Percentiles rank a stretch among this genome's conserved stretches.
Conservation (phyloP, 2,888 invertebrate species). For the Limnephilus marmoratus region DNA sequence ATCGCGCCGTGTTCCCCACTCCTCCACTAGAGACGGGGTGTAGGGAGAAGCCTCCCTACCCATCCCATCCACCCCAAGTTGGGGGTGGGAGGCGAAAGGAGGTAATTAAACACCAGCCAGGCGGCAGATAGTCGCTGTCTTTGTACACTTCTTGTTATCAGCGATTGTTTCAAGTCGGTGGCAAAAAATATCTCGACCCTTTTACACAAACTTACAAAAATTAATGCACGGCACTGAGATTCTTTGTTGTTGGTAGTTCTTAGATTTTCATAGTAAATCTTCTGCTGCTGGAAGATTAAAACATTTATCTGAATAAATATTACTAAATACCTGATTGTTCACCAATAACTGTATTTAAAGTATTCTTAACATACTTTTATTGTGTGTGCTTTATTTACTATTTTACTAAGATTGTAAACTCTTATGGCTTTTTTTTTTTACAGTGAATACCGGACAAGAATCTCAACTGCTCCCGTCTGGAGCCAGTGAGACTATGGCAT, state of each 20-base stretch:
- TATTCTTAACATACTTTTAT: too few relatives aligned
- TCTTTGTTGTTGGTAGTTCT: not conserved
- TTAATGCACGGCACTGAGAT: not conserved
- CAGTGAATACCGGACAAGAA: too few relatives aligned
- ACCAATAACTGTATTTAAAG: too few relatives aligned
- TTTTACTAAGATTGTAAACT: too few relatives aligned
- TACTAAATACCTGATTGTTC: not conserved
- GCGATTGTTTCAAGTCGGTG: not conserved
- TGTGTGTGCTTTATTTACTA: too few relatives aligned
- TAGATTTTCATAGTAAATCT: not conserved
- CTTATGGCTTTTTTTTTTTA: too few relatives aligned
- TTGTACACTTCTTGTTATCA: conserved; percentile 32
- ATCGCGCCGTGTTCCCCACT: conserved; percentile 44
- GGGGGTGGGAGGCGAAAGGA: conserved; percentile 27
- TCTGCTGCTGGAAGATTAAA: not conserved
- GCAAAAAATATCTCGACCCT: not conserved
- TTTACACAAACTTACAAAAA: not conserved
- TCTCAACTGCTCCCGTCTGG: too few relatives aligned
- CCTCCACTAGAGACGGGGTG: not conserved
- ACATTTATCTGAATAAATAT: not conserved
- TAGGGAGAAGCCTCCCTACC: not conserved
- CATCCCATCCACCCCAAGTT: too few relatives aligned
- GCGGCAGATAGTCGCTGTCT: conserved; percentile 64
- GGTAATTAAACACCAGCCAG: conserved; percentile 63
- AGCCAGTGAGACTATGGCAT: too few relatives aligned